Base-by-base conservation (phyloP, 2,113 vertebrate genomes). In the Chiloscyllium plagiosum region DNA sequence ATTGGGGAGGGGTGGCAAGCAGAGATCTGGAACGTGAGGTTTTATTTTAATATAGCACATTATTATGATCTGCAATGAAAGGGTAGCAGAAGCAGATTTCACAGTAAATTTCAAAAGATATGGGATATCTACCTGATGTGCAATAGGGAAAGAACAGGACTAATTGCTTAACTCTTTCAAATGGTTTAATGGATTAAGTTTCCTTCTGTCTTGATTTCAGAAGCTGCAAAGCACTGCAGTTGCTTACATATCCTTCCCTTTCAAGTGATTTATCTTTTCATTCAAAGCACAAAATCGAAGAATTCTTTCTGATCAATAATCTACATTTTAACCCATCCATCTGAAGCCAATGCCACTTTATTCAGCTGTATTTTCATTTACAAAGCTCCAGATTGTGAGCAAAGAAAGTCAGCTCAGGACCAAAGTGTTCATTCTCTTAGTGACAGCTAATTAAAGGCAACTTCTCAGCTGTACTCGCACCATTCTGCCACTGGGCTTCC, bases 401-500 rank as follows among this genome's bases (percentile, higher is more conserved):
- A n/a, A 65, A 92, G 56, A 65, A 92, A 92, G 29, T 65, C 33
- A 92, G 87, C 87, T 65, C 65, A 65, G 56, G 56, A 92, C 29
- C 87, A 92, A 92, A 65, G 56, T 92, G 87, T 19, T 65, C 26
- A 65, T 92, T 92, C 56, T 92, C 87, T 92, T 22, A 17, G 29
- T 65, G 87, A 92, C 56, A 92, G 87, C 87, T 65, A 92, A 92
- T 92, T 92, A 93, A 93, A 93, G n/a, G 2, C 61, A 93, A 61
- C 61, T 93, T 68, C 19, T 93, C 61, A n/a, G 61, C n/a, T 37
- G 66, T 37, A 47, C 37, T 66, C 15, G 66, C 61, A 93, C 26
- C 56, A n/a, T 92, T n/a, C 87, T 93, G 61, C 80, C 80, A 83
- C 19, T 83, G 37, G 80, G 1, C 26, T 61, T 92, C 87, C 29